These are phyloP conservation scores for Alligator sinensis DNA, from an alignment of 2,113 vertebrate species.

Conservation along the genomic window DNA sequence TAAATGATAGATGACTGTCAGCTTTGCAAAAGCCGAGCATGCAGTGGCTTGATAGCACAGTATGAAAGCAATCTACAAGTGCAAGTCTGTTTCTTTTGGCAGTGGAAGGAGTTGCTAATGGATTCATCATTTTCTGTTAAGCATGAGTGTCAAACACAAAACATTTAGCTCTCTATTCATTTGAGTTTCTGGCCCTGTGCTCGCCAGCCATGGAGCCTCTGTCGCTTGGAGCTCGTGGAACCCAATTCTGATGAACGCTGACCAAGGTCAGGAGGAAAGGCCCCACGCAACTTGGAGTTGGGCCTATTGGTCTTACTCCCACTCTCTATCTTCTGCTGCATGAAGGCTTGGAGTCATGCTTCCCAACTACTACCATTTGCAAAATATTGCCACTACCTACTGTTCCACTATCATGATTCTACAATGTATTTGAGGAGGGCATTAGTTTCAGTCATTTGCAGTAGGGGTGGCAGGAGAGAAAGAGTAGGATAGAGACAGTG, in stretches of 20 bases:
- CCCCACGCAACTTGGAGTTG: conserved; percentile 23
- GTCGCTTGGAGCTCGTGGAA: conserved; percentile 60
- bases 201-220: conserved; percentile 70
- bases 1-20: conserved; percentile 73
- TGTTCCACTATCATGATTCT: not conserved
- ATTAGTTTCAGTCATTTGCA: too few relatives aligned
- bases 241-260: conserved; percentile 38
- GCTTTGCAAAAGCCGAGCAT: conserved; percentile 69
- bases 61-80: conserved; percentile 79
- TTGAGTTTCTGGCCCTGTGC: conserved; percentile 65
- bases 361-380: not conserved
- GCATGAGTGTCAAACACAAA: conserved; percentile 75
- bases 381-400: not conserved
- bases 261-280: conserved; percentile 22
- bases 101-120: conserved; percentile 76
- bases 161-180: conserved; percentile 78
- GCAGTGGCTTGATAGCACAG: conserved; percentile 75
- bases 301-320: not conserved
- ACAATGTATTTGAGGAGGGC: not conserved
- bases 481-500: not conserved
- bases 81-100: conserved; percentile 85
- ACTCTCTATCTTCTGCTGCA: not conserved
- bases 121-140: conserved; percentile 81
- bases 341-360: not conserved
- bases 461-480: too few relatives aligned